Base-by-base conservation (phyloP, 2,113 vertebrate species). In the Pluvialis apricaria region DNA sequence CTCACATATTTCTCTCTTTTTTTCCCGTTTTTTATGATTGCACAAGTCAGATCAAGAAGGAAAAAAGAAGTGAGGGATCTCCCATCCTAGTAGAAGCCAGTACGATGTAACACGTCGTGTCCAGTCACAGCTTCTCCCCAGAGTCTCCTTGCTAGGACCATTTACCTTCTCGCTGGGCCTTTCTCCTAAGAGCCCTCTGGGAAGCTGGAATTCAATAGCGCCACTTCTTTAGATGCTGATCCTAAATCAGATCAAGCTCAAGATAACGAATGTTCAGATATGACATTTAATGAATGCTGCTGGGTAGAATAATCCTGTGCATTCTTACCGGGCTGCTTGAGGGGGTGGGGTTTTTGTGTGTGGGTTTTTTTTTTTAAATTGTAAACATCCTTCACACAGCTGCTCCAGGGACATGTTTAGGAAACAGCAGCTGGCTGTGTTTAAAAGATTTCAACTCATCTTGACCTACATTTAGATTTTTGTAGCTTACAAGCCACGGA, bases 311-410 rank as follows among this genome's bases (percentile, higher is more conserved):
- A 91, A 92, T 76, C 70, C 70, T 77, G 65, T 89, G 13, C 45
- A 49, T 86, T 88, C 58, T 95, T 71, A 87, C 70, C 80, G 92
- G 77, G n/a, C 47, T 91, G 40, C 73, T 58, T 62, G 70, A 86
- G 70, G 34, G 47, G 11, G 2, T 13, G 45, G 45, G 18, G 7
- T 18, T 42, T 32, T 68, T 28, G n/a, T 14, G 28, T 15, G 15
- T 40, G 29, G 28, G 15, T n/a, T 52, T 44, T 34, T 10, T 94
- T 94, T 82, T 65, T 66, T 31, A 15, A 94, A 88, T 92, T 94
- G 77, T 96, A 96, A 97, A 95, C 92, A 94, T 92, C 82, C 91
- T 92, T 92, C 76, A 58, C 28, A 31, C 92, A 94, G 95, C 94
- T 96, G 93, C 90, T 96, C 69, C 52, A 77, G 82, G 70, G 49